A percentile compares a stretch with the other conserved stretches of the same genome.
phyloP scores from a whole-genome alignment of 2,113 vertebrate genomes.

The Mormyrus iriodes region DNA sequence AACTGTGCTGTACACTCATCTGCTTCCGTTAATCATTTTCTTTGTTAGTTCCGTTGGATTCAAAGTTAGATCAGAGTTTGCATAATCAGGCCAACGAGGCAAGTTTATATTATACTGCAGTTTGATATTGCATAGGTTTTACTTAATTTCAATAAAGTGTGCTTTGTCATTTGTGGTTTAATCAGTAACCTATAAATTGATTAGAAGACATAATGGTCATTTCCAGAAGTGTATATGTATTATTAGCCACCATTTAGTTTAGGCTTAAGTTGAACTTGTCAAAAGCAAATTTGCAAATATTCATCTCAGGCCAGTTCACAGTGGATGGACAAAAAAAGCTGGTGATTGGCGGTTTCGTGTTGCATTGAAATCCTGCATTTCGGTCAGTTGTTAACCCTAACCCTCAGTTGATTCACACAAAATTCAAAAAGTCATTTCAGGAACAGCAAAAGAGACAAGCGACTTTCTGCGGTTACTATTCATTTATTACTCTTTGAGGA shows the following conservation, averaged over 20 bases:
- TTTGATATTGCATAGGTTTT: background rate
- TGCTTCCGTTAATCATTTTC: constrained; percentile 1
- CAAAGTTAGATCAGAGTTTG: background rate
- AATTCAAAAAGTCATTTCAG: background rate
- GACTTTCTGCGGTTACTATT: constrained; percentile 9
- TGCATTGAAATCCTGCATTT: background rate
- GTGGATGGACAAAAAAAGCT: background rate
- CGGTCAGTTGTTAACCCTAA: background rate
- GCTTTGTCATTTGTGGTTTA: background rate
- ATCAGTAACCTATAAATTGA: background rate
- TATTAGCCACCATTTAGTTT: background rate
- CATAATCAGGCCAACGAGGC: background rate
- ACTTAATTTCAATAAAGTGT: constrained; percentile 5
- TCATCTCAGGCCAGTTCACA: background rate
- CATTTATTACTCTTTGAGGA: constrained; percentile 31
- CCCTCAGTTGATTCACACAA: background rate
- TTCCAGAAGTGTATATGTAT: background rate
- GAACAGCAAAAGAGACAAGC: background rate
- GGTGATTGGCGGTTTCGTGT: background rate
- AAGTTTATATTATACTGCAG: background rate
- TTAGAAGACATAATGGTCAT: background rate
- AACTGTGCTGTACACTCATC: background rate
- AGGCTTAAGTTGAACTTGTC: background rate
- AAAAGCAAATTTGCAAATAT: background rate
- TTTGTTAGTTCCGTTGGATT: background rate